phyloP scores from a whole-genome alignment of 2,888 invertebrate genomes.

The Quadriops clusia region DNA sequence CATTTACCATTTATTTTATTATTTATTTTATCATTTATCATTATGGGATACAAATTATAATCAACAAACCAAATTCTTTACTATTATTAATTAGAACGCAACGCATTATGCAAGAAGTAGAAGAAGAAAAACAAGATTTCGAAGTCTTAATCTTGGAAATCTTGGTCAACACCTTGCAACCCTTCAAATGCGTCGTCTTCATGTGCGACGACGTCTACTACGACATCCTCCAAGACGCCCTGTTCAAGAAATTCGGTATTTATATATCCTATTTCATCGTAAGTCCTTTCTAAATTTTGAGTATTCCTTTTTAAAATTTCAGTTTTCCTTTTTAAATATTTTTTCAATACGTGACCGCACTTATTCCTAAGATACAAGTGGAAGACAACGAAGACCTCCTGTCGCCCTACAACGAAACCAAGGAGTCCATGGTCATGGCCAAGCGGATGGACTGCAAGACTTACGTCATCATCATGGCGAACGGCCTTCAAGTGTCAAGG shows the following conservation, averaged over 20 bases:
- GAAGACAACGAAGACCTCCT: conserved; percentile 52
- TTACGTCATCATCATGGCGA: conserved; percentile 59
- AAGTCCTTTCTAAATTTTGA: conserved; percentile 14
- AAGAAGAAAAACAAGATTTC: conserved; percentile 16
- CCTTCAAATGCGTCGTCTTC: conserved; percentile 40
- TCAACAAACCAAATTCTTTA: no score
- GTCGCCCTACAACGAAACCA: conserved; percentile 47
- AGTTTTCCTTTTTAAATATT: background rate
- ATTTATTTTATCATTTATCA: no score
- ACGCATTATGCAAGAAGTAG: conserved; percentile 11
- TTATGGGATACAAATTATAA: no score
- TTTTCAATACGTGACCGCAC: background rate
- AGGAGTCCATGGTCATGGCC: conserved; percentile 44
- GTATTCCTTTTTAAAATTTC: no score
- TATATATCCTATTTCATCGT: conserved; percentile 44
- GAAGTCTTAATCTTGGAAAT: conserved; percentile 25
- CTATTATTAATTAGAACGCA: no score
- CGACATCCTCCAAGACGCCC: conserved; percentile 39
- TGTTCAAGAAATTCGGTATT: conserved; percentile 37
- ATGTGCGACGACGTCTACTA: conserved; percentile 44
- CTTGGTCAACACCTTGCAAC: conserved; percentile 26
- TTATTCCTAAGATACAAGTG: conserved; percentile 40
- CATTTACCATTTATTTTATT: no score
- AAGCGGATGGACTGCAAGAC: conserved; percentile 56
- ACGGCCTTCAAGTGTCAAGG: conserved; percentile 55